Percentiles rank a stretch among this genome's conserved stretches.
These are phyloP conservation scores for Cecidostiba fungosa DNA, from an alignment of 2,888 invertebrate species.

Conservation along the genomic window DNA sequence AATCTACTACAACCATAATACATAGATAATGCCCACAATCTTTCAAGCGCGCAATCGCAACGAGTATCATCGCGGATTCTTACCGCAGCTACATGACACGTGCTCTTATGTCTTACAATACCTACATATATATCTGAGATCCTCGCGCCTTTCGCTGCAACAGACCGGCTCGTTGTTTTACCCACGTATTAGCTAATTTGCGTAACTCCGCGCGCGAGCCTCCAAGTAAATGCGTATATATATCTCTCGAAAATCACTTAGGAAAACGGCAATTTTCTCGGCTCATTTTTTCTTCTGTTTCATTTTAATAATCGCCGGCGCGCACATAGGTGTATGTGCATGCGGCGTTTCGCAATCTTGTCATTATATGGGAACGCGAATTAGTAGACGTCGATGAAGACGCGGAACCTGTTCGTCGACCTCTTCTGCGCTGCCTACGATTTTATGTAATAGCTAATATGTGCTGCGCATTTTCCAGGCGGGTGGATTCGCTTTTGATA, in stretches of 20 bases:
- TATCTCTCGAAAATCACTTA: background rate
- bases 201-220: background rate
- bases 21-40: too few relatives aligned
- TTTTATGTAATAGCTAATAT: slow-evolving; percentile 23
- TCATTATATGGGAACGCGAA: slow-evolving; percentile 26
- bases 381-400: background rate
- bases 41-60: background rate
- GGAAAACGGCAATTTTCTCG: slow-evolving; percentile 27
- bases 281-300: background rate
- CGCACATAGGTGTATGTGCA: background rate
- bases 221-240: background rate
- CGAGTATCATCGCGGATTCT: background rate
- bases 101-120: background rate
- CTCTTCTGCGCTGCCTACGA: background rate
- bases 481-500: slow-evolving; percentile 1
- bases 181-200: slow-evolving; percentile 23
- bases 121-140: background rate
- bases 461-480: background rate
- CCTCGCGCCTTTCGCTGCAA: slow-evolving; percentile 1
- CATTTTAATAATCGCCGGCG: slow-evolving; percentile 37
- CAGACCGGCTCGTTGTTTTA: background rate
- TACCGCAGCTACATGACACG: background rate
- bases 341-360: slow-evolving; percentile 30
- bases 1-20: too few relatives aligned
- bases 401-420: slow-evolving; percentile 32